Conservation (phyloP, 2,888 invertebrate species). For the Zhuqinia jingwanae region DNA sequence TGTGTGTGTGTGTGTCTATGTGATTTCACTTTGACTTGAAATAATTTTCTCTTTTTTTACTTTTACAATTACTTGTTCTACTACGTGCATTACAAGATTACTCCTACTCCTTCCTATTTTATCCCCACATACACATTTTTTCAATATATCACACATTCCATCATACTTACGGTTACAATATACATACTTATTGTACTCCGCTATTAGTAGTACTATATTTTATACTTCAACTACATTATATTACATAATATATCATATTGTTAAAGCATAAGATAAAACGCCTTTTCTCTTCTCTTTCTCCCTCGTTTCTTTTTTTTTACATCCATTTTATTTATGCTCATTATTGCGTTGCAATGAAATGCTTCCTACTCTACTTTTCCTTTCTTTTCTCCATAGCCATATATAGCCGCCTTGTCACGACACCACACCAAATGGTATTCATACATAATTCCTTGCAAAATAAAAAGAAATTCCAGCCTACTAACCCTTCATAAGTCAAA, state of each 20-base stretch:
- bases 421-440: not conserved
- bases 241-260: conserved; percentile 18
- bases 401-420: not conserved
- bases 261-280: not conserved
- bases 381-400: not conserved
- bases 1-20: too few relatives aligned
- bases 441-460: not conserved
- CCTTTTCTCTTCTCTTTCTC: not conserved
- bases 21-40: too few relatives aligned
- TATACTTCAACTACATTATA: too few relatives aligned
- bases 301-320: conserved; percentile 18
- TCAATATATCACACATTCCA: not conserved
- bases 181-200: not conserved
- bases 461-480: too few relatives aligned
- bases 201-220: not conserved
- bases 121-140: not conserved
- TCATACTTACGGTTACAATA: not conserved
- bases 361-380: conserved; percentile 35
- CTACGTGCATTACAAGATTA: not conserved
- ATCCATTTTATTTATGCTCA: conserved; percentile 46
- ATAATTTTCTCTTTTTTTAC: too few relatives aligned
- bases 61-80: too few relatives aligned
- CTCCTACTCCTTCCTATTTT: conserved; percentile 2
- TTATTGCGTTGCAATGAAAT: conserved; percentile 14
- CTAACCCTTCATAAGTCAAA: not conserved